Conservation (phyloP, 2,888 invertebrate genomes). For the Drosophila cracens region DNA sequence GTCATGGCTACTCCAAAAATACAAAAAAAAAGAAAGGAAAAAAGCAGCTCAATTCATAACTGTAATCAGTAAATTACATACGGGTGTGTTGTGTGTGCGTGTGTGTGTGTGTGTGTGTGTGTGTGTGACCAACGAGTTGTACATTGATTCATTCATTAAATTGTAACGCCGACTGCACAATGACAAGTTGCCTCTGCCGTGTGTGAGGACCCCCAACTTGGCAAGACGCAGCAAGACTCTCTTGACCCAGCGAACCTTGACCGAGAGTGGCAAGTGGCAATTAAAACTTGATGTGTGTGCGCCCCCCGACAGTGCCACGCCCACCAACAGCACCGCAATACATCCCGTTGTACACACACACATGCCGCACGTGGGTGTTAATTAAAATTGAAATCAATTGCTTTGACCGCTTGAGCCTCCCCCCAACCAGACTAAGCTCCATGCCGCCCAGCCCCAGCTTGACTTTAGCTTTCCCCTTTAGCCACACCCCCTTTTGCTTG, state of each 20-base stretch:
- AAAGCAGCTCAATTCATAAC: conserved; percentile 23
- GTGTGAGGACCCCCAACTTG: conserved; percentile 55
- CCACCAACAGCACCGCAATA: conserved; percentile 7
- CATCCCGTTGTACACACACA: conserved; percentile 1
- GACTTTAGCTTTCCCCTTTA: neutral
- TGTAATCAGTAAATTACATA: conserved; percentile 43
- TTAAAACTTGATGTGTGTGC: conserved; percentile 53
- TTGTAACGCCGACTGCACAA: conserved; percentile 67
- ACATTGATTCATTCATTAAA: conserved; percentile 70
- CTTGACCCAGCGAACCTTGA: conserved; percentile 68
- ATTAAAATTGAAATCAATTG: conserved; percentile 75
- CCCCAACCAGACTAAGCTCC: neutral
- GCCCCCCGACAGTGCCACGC: conserved; percentile 39
- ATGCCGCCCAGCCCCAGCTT: neutral
- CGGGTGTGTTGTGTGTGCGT: conserved; percentile 8
- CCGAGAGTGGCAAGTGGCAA: conserved; percentile 69
- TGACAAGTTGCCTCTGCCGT: conserved; percentile 24
- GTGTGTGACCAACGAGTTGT: conserved; percentile 35
- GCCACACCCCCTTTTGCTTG: neutral
- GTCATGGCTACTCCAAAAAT: conserved; percentile 29
- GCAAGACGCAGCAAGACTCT: conserved; percentile 28
- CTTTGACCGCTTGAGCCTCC: conserved; percentile 16
- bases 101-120: conserved; percentile 28
- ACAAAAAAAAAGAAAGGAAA: conserved; percentile 2
- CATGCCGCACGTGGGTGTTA: conserved; percentile 62